These are phyloP conservation scores for Phoxinus dragarum DNA, from an alignment of 2,797 vertebrate species.

Conservation along the genomic window DNA sequence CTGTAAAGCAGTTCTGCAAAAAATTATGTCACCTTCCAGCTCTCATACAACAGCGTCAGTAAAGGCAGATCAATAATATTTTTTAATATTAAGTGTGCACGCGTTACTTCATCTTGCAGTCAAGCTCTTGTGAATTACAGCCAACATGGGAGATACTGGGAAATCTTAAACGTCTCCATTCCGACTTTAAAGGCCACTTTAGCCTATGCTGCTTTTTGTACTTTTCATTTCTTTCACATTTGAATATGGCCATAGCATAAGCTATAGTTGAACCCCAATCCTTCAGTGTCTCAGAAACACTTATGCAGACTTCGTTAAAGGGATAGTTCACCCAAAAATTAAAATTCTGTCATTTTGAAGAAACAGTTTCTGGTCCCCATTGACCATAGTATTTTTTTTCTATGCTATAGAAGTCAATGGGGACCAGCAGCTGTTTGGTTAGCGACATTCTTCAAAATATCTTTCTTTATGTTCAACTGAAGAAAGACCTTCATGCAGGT, in stretches of 20 bases:
- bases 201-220: conserved; percentile 42
- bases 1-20: too few species aligned
- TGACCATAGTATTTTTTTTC: not conserved
- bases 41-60: too few species aligned
- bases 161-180: not conserved
- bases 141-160: conserved; percentile 26
- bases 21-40: too few species aligned
- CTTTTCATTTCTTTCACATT: not conserved
- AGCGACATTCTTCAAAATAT: not conserved
- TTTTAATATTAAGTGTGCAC: conserved; percentile 36
- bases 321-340: not conserved
- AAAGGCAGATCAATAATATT: not conserved
- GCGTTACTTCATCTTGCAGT: conserved; percentile 49
- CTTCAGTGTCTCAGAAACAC: conserved; percentile 21
- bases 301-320: conserved; percentile 28
- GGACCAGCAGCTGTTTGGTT: not conserved
- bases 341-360: not conserved
- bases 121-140: conserved; percentile 49
- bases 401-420: not conserved
- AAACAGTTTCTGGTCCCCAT: not conserved
- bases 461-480: not conserved
- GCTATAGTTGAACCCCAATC: not conserved
- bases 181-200: conserved; percentile 26
- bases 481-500: not conserved
- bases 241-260: conserved; percentile 18